Evolutionary conservation across 2,888 invertebrate species (phyloP), one percentile per base, ranked within the genome.

Genomic region (Noctua comes): DNA sequence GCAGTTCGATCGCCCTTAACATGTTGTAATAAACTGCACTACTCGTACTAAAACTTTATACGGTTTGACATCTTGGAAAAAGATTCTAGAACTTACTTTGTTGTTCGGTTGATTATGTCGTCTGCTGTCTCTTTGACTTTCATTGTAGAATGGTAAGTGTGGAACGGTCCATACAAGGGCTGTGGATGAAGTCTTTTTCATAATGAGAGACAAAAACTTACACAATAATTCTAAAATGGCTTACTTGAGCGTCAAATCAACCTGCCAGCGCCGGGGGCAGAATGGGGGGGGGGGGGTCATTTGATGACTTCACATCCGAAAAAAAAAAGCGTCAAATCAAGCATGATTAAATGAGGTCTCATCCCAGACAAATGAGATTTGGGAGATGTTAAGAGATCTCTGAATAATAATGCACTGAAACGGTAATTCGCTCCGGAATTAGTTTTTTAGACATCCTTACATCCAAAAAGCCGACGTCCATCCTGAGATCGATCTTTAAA

Each of bases 21-120:
- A 73, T 71, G 73, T 65, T 68, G 85, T 72, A 85, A 83, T 85
- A 85, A 85, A 85, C 65, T 65, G 68, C 27, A 64, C 40, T 40
- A 27, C 46, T 40, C 1, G 73, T 68, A 83, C 76, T 85, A 85
- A 85, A 85, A 85, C 70, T 80, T 85, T 83, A 85, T 85, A 85
- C 48, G 65, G 11, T 82, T 80, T 85, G 85, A 83, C 83, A 80
- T 71, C 59, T 59, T 36, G 7, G 48, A 80, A 75, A 75, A 79
- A 73, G 66, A 72, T n/a, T 68, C 81, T 75, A 84, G 70, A 72
- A 24, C 18, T 69, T 65, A 85, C 85, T 80, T 77, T 85, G 83
- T 85, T 76, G 75, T 62, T 69, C 16, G 21, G 31, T 68, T 73
- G 79, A 85, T 84, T 77, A 81, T 74, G 77, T 77, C 36, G 66